Evolutionary conservation across 2,888 invertebrate species (phyloP).

Genomic region (Ochlodes sylvanus): DNA sequence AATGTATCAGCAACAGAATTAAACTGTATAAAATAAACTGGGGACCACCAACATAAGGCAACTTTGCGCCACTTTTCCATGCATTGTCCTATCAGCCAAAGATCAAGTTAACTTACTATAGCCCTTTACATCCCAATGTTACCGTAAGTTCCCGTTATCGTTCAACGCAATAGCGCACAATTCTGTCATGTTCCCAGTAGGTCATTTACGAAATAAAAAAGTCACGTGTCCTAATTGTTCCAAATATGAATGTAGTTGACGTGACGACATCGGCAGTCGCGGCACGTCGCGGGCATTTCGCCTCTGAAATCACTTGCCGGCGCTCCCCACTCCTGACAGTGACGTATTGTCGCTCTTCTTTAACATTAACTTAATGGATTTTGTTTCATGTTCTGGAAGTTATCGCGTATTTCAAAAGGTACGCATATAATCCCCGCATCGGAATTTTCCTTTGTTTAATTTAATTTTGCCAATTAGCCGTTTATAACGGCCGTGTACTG

Average conservation of each 20-base stretch:
- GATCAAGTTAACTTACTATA: no score
- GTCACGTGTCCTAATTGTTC: conserved; percentile 71
- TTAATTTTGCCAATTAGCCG: conserved; percentile 34
- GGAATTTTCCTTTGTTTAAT: conserved; percentile 40
- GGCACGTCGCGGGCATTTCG: conserved; percentile 78
- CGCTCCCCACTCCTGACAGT: conserved; percentile 70
- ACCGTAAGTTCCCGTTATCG: no score
- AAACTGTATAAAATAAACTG: no score
- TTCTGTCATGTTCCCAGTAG: not conserved
- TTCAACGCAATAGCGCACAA: no score
- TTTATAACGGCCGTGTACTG: conserved; percentile 33
- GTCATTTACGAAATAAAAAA: conserved; percentile 36
- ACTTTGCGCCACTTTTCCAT: not conserved
- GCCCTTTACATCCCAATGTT: no score
- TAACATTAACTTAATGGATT: conserved; percentile 82
- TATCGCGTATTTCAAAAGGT: conserved; percentile 66
- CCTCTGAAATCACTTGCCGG: conserved; percentile 81
- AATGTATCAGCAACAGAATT: no score
- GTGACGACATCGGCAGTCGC: conserved; percentile 66
- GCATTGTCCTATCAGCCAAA: no score
- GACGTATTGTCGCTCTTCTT: conserved; percentile 81
- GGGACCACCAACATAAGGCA: not conserved
- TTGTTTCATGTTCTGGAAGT: conserved; percentile 77
- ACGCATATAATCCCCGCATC: conserved; percentile 14
- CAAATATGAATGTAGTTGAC: conserved; percentile 75